These are phyloP conservation scores for Drosophila setifemur DNA, from an alignment of 1,140 invertebrate species.

Conservation along the genomic window DNA sequence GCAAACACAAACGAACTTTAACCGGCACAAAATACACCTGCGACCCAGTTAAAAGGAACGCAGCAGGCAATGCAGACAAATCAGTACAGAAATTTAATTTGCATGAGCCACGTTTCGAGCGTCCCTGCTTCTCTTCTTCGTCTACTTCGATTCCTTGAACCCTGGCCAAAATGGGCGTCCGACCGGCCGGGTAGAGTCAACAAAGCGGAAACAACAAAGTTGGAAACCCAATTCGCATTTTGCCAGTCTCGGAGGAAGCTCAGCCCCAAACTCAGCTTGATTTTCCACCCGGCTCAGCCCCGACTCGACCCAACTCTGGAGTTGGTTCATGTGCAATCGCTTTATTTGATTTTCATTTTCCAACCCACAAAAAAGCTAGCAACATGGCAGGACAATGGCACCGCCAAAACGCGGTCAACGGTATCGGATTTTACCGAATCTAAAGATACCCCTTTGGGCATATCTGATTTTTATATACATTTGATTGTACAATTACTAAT, in stretches of 20 bases:
- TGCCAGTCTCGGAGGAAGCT: conserved; percentile 5
- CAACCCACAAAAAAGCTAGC: conserved; percentile 42
- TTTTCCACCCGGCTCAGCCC: neutral
- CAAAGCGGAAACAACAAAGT: conserved; percentile 53
- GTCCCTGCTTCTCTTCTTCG: neutral
- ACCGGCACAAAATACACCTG: conserved; percentile 72
- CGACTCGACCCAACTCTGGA: conserved; percentile 25
- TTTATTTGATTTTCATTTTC: conserved; percentile 80
- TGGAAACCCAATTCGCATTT: conserved; percentile 34
- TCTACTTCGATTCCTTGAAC: neutral
- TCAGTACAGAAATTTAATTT: conserved; percentile 78
- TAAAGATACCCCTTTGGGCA: conserved; percentile 4
- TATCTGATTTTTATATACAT: too few species aligned
- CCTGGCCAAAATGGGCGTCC: conserved; percentile 16
- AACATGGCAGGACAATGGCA: conserved; percentile 25
- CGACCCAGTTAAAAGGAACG: conserved; percentile 51
- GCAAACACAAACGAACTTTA: conserved; percentile 46
- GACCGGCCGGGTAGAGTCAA: conserved; percentile 38
- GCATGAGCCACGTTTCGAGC: conserved; percentile 43
- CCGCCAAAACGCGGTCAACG: too few species aligned
- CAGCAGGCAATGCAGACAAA: conserved; percentile 47
- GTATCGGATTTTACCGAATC: neutral
- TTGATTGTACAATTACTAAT: too few species aligned
- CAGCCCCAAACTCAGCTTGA: neutral
- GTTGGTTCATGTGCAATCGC: conserved; percentile 67